Conservation (phyloP, 2,113 vertebrate species). For the Thunnus thynnus region DNA sequence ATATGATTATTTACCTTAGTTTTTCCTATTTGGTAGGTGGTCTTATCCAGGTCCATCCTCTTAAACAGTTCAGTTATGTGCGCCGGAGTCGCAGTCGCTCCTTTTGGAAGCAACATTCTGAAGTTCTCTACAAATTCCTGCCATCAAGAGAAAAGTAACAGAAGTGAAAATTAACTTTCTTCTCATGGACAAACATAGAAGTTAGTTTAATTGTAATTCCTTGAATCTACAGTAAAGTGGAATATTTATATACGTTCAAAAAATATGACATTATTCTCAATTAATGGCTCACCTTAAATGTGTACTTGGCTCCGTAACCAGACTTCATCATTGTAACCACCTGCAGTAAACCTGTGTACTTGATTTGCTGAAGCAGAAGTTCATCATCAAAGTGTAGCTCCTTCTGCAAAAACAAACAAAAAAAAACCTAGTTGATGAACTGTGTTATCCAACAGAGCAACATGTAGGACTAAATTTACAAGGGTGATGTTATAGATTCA, state of each 20-base stretch:
- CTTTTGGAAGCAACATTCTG: constrained; percentile 90
- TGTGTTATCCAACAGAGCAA: not conserved
- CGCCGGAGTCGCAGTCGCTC: constrained; percentile 81
- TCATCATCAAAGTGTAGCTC: constrained; percentile 92
- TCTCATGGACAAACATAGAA: not conserved
- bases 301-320: constrained; percentile 94
- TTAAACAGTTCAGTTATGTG: constrained; percentile 89
- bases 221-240: not conserved
- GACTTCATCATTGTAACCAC: constrained; percentile 91
- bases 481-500: not conserved
- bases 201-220: not conserved
- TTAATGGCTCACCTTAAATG: constrained; percentile 87
- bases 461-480: not conserved
- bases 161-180: not conserved
- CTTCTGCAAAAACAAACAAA: constrained; percentile 81
- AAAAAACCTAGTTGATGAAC: not conserved
- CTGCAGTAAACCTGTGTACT: constrained; percentile 91
- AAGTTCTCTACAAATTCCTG: constrained; percentile 92
- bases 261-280: not conserved
- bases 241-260: too few relatives aligned
- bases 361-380: constrained; percentile 92
- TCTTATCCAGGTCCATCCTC: constrained; percentile 84
- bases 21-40: constrained; percentile 92
- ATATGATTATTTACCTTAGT: constrained; percentile 87
- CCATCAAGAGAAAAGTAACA: constrained; percentile 14